Evolutionary conservation across 1,140 invertebrate genomes (phyloP).

Genomic region (Drusus annulatus): DNA sequence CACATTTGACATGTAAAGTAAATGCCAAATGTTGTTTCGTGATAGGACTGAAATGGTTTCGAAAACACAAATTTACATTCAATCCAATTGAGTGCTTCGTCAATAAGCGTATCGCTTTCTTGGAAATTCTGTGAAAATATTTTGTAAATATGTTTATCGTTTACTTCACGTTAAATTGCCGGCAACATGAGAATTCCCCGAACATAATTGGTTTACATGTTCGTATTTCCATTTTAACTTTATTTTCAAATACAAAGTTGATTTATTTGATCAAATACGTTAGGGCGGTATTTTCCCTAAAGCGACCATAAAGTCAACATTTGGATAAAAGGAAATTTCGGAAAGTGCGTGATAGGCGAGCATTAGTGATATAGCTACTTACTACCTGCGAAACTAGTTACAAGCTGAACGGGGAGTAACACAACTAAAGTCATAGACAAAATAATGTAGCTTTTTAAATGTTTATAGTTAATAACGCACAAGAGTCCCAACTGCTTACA

Average conservation of each 20-base stretch:
- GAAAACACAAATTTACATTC: not conserved
- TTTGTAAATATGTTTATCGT: conserved; percentile 9
- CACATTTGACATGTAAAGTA: too few relatives aligned
- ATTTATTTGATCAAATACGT: conserved; percentile 33
- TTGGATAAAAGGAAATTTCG: conserved; percentile 12
- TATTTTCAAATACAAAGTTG: conserved; percentile 34
- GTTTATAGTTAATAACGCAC: too few relatives aligned
- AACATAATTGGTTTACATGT: conserved; percentile 9
- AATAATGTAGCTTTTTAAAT: too few relatives aligned
- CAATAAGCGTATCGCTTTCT: conserved; percentile 7
- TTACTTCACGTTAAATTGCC: conserved; percentile 30
- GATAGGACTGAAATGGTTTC: not conserved
- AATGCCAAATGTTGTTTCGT: too few relatives aligned
- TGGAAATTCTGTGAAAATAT: not conserved
- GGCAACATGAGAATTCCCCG: not conserved
- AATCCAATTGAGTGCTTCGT: not conserved
- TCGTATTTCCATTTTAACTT: conserved; percentile 28
- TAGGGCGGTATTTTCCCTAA: not conserved
- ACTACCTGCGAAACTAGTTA: too few relatives aligned
- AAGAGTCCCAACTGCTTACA: too few relatives aligned
- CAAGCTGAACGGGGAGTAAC: too few relatives aligned
- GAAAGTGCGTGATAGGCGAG: conserved; percentile 43
- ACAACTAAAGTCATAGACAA: too few relatives aligned
- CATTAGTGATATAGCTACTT: conserved; percentile 42
- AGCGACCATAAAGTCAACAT: conserved; percentile 41